These are phyloP conservation scores for Pipistrellus pygmaeus DNA, from an alignment of 2,797 vertebrate genomes.

Conservation along the genomic window DNA sequence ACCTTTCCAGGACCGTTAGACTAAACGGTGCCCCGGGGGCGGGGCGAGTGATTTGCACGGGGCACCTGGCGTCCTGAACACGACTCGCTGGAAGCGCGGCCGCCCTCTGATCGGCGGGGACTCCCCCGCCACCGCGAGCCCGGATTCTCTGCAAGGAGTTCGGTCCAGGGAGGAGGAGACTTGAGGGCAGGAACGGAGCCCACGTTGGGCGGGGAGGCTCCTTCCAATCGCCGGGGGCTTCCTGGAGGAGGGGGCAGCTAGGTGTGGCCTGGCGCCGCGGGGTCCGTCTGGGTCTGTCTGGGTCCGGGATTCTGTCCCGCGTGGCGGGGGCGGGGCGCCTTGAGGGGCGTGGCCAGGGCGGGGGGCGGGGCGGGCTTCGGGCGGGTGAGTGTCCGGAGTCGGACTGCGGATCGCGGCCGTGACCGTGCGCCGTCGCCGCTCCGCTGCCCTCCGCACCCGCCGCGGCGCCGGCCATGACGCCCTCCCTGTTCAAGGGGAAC, in stretches of 20 bases:
- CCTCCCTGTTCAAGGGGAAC: slow-evolving; percentile 84
- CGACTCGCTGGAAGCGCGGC: rapidly evolving
- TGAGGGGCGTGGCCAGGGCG: slow-evolving; percentile 52
- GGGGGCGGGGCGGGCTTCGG: slow-evolving; percentile 40
- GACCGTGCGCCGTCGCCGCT: not conserved
- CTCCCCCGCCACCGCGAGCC: not conserved
- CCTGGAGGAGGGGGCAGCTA: not conserved
- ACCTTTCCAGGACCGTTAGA: not conserved
- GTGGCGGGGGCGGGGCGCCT: not conserved
- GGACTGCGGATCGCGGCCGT: rapidly evolving
- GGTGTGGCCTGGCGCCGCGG: no score
- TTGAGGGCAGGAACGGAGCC: not conserved
- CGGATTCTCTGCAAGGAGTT: not conserved
- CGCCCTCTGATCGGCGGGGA: not conserved
- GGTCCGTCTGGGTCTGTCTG: not conserved
- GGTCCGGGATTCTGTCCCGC: rapidly evolving
- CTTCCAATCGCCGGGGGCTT: not conserved
- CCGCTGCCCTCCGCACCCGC: not conserved
- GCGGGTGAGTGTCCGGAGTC: not conserved
- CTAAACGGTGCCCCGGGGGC: not conserved
- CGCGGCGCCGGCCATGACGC: slow-evolving; percentile 76
- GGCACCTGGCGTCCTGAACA: not conserved
- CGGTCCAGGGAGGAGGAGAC: no score
- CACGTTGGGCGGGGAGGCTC: not conserved
- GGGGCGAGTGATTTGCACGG: not conserved